A percentile compares a stretch with the other conserved stretches of the same genome.
phyloP scores from a whole-genome alignment of 2,797 vertebrate species.

The Morus bassanus region DNA sequence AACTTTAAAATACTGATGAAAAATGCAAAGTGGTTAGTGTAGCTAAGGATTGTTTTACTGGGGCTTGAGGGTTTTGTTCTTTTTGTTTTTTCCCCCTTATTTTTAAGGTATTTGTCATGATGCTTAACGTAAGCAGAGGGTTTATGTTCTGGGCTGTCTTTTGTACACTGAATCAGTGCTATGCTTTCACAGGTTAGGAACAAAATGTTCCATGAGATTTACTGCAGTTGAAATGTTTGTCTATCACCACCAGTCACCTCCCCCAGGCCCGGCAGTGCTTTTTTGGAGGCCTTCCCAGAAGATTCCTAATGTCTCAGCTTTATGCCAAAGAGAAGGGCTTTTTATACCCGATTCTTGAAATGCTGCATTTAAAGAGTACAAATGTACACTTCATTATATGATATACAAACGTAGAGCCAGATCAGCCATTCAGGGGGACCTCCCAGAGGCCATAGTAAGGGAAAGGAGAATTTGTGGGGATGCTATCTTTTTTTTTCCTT shows the following conservation, averaged over 20 bases:
- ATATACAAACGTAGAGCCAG: background rate
- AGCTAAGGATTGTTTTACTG: background rate
- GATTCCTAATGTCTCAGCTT: background rate
- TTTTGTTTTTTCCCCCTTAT: background rate
- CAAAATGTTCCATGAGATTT: conserved; percentile 42
- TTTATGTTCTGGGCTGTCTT: background rate
- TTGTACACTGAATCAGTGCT: background rate
- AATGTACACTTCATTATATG: background rate
- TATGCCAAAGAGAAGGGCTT: background rate
- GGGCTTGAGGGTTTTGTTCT: background rate
- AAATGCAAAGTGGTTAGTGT: accelerated
- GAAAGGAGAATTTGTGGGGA: background rate
- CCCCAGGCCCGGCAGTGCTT: background rate
- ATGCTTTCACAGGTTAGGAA: conserved; percentile 28
- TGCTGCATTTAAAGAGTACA: background rate
- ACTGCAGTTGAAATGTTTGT: conserved; percentile 31
- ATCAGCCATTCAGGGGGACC: background rate
- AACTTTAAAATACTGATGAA: background rate
- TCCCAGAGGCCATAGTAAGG: background rate
- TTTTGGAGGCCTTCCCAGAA: conserved; percentile 43
- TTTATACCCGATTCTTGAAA: background rate
- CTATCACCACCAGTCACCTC: background rate
- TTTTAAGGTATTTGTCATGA: background rate
- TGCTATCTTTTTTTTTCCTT: background rate
- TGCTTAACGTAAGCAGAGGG: background rate